Conservation (phyloP, 2,888 invertebrate genomes). For the Philopedon plagiatum region DNA sequence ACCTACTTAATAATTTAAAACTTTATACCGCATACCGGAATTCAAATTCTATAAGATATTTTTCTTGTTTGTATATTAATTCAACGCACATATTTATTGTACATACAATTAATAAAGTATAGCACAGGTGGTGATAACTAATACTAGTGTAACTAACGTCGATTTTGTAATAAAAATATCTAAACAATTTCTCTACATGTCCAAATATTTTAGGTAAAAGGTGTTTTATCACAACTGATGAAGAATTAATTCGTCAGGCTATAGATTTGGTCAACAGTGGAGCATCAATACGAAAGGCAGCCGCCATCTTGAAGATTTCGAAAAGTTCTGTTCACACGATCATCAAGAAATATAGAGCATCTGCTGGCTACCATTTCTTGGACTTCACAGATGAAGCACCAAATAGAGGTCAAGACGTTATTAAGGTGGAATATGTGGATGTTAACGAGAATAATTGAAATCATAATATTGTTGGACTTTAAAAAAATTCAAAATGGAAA, state of each 20-base stretch:
- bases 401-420: not conserved
- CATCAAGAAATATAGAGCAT: constrained; percentile 37
- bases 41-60: not conserved
- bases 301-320: constrained; percentile 43
- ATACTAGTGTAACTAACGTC: not conserved
- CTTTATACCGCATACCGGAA: too few relatives aligned
- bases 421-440: not conserved
- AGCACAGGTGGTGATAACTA: not conserved
- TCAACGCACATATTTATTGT: not conserved
- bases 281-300: constrained; percentile 39
- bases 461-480: not conserved
- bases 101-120: not conserved
- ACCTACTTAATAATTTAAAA: too few relatives aligned
- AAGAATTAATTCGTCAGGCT: constrained; percentile 18
- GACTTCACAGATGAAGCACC: not conserved
- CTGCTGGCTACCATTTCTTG: constrained; percentile 24
- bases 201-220: constrained; percentile 37
- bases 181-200: constrained; percentile 3
- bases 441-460: not conserved
- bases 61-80: not conserved
- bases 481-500: not conserved
- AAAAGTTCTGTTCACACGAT: constrained; percentile 46
- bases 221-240: constrained; percentile 37
- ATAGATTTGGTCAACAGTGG: constrained; percentile 38
- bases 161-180: not conserved